Evolutionary conservation across 2,113 vertebrate species (phyloP).

Genomic region (Oncorhynchus masou): DNA sequence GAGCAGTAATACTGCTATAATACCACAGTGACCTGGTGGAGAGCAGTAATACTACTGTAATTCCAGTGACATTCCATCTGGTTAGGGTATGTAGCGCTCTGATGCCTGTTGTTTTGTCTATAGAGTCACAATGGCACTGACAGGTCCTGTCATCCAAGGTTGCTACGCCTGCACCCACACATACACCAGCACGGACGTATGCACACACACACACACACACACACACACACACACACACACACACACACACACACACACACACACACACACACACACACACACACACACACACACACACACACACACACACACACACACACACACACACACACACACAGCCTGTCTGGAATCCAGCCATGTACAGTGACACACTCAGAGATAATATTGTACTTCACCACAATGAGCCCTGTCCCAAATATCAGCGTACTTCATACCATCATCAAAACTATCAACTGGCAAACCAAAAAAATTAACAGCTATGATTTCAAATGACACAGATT

Average conservation of each 20-base stretch:
- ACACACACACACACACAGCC: conserved; percentile 4
- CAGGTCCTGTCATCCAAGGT: conserved; percentile 59
- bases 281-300: too few species aligned
- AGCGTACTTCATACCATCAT: not conserved
- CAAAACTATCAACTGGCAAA: not conserved
- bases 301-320: too few species aligned
- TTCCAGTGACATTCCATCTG: conserved; percentile 50
- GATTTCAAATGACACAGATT: conserved; percentile 8
- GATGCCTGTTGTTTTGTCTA: conserved; percentile 60
- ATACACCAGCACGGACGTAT: too few species aligned
- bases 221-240: too few species aligned
- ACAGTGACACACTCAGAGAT: not conserved
- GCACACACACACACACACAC: too few species aligned
- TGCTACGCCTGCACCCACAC: not conserved
- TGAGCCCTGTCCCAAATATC: conserved; percentile 4
- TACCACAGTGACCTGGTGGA: too few species aligned
- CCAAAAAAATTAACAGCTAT: not conserved
- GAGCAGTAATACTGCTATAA: conserved; percentile 11
- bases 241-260: too few species aligned
- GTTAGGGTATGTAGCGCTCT: conserved; percentile 52
- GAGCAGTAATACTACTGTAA: too few species aligned
- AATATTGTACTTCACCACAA: not conserved
- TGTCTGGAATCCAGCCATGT: conserved; percentile 27
- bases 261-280: too few species aligned
- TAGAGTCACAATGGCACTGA: conserved; percentile 56